A percentile compares a stretch with the other conserved stretches of the same genome.
Evolutionary conservation across 2,113 vertebrate genomes (phyloP).

Genomic region (Phyllostomus hastatus): DNA sequence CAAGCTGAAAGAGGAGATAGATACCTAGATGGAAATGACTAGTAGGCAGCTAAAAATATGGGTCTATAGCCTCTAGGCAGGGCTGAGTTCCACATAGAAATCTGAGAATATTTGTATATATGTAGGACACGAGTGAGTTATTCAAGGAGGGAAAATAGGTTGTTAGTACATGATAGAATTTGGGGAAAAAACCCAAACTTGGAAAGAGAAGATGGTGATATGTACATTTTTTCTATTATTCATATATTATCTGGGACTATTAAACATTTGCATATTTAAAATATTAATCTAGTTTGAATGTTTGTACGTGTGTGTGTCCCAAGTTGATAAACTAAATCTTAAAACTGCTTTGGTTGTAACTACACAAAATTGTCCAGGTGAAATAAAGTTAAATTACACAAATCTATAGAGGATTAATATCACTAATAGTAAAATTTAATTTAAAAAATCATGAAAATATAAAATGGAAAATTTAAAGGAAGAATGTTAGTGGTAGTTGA

Average conservation of each 20-base stretch:
- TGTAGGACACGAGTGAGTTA: neutral
- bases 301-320: neutral
- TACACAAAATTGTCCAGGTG: neutral
- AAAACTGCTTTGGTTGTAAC: neutral
- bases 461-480: neutral
- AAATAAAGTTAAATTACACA: neutral
- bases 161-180: neutral
- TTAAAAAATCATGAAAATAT: neutral
- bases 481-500: neutral
- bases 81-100: neutral
- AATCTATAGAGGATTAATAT: neutral
- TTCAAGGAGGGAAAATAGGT: neutral
- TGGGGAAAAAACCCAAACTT: neutral
- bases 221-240: neutral
- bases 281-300: neutral
- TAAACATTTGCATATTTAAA: neutral
- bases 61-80: neutral
- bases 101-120: neutral
- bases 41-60: neutral
- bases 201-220: neutral
- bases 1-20: neutral
- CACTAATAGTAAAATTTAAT: neutral
- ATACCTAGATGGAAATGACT: neutral
- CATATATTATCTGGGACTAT: neutral
- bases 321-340: neutral